phyloP scores from a whole-genome alignment of 2,113 vertebrate species.

The Argyrosomus japonicus region DNA sequence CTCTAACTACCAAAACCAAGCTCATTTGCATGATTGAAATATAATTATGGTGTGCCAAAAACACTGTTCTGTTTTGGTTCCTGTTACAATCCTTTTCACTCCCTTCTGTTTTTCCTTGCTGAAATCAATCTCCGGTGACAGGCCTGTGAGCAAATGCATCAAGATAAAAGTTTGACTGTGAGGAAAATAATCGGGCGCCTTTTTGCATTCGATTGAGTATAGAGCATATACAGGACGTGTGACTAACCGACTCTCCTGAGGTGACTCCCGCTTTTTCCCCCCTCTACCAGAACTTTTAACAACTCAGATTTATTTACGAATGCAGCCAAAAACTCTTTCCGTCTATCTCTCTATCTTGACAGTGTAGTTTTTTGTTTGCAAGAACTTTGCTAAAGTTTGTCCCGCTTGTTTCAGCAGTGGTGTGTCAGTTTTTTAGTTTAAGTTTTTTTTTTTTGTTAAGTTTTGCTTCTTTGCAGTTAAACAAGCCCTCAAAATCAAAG shows the following conservation, averaged over 20 bases:
- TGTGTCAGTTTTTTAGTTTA: neutral
- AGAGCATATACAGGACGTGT: neutral
- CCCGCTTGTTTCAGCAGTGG: neutral
- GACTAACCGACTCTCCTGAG: neutral
- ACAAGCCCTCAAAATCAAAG: conserved; percentile 10
- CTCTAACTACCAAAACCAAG: conserved; percentile 85
- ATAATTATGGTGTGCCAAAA: conserved; percentile 83
- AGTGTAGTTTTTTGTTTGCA: neutral
- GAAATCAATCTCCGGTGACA: conserved; percentile 61
- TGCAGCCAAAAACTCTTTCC: neutral
- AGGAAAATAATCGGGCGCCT: conserved; percentile 26
- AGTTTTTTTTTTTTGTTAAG: neutral
- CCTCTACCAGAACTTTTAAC: neutral
- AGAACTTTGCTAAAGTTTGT: conserved; percentile 1
- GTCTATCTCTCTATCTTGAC: neutral
- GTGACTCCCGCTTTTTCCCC: neutral
- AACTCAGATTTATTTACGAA: neutral
- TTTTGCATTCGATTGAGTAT: conserved; percentile 18
- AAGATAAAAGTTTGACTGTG: conserved; percentile 48
- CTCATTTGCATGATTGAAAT: conserved; percentile 88
- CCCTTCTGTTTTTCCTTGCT: conserved; percentile 46
- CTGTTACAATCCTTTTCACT: conserved; percentile 70
- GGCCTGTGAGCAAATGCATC: conserved; percentile 25
- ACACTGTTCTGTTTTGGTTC: conserved; percentile 78
- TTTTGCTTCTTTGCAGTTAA: conserved; percentile 14